Conservation (phyloP, 2,888 invertebrate species). For the Tribolium freemani region DNA sequence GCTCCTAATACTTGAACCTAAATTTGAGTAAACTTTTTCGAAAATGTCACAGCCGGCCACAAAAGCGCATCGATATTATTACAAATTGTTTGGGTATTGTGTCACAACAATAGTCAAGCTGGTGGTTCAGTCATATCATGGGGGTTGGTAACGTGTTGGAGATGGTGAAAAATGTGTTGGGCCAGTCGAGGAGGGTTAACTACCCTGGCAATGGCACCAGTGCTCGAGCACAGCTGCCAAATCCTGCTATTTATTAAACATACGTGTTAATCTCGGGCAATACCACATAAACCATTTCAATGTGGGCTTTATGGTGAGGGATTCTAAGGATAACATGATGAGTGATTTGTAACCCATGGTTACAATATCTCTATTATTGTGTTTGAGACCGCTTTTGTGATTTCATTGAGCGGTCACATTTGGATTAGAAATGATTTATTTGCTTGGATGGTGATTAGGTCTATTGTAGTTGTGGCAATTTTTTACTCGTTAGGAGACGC, state of each 20-base stretch:
- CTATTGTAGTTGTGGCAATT: constrained; percentile 28
- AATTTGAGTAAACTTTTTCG: background rate
- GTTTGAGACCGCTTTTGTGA: constrained; percentile 63
- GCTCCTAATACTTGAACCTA: constrained; percentile 8
- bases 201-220: constrained; percentile 58
- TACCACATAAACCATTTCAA: constrained; percentile 45
- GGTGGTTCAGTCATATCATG: constrained; percentile 32
- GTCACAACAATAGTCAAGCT: constrained; percentile 64
- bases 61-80: constrained; percentile 70
- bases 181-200: constrained; percentile 55
- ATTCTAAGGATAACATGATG: constrained; percentile 48
- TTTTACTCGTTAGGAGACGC: constrained; percentile 24
- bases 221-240: constrained; percentile 67
- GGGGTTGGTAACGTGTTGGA: background rate
- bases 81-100: constrained; percentile 69
- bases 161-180: constrained; percentile 1
- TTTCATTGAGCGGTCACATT: constrained; percentile 65
- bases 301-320: constrained; percentile 40
- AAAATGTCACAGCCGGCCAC: constrained; percentile 52
- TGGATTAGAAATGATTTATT: constrained; percentile 59
- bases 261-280: constrained; percentile 68
- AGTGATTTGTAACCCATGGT: constrained; percentile 64
- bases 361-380: constrained; percentile 66
- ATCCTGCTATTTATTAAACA: constrained; percentile 70
- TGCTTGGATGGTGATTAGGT: constrained; percentile 38